Conservation (phyloP, 2,113 vertebrate species). For the Prunella himalayana region DNA sequence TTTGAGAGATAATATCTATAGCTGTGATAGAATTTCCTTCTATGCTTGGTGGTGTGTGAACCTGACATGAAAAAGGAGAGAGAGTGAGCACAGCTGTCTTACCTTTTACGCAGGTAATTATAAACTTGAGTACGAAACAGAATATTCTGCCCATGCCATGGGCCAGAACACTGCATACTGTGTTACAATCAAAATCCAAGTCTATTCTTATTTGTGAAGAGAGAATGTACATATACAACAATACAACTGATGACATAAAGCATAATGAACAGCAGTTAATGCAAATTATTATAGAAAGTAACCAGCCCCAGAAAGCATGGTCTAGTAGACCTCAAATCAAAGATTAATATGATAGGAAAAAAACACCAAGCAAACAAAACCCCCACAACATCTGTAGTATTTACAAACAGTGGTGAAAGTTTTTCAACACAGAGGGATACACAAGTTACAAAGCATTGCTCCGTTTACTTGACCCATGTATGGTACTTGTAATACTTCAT, state of each 20-base stretch:
- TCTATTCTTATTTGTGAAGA: background rate
- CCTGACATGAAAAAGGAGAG: background rate
- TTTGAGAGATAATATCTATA: background rate
- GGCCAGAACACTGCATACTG: background rate
- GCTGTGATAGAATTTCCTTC: background rate
- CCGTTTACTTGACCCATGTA: background rate
- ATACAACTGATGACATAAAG: background rate
- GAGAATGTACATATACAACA: background rate
- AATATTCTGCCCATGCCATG: background rate
- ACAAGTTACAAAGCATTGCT: background rate
- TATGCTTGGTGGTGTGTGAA: background rate
- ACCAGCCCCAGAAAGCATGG: background rate
- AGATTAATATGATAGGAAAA: background rate
- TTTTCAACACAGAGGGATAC: background rate
- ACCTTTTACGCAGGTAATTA: background rate
- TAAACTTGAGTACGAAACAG: background rate
- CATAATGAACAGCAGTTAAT: background rate
- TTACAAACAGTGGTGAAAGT: background rate
- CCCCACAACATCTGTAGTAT: background rate
- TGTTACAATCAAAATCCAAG: background rate
- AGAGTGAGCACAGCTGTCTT: background rate
- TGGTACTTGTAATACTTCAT: background rate
- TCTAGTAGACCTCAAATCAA: background rate
- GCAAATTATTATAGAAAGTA: background rate
- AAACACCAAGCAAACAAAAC: rapidly evolving